Conservation (phyloP, 2,888 invertebrate genomes). For the Eustalomyia histrio region DNA sequence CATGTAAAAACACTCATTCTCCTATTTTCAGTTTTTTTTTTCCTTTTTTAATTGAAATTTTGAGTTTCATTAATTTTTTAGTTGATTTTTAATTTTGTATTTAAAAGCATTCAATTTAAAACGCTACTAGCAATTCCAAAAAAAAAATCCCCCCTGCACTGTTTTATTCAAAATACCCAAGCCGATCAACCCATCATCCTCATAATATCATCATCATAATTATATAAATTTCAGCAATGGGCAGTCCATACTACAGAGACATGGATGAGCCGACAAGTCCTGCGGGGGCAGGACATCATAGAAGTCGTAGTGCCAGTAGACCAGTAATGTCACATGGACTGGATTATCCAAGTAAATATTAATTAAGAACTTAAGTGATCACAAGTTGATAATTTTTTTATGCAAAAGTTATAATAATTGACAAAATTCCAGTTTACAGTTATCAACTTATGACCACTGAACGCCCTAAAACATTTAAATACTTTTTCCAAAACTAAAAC, state of each 20-base stretch:
- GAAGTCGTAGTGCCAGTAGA: constrained; percentile 89
- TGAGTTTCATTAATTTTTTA: constrained; percentile 14
- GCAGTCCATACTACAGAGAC: constrained; percentile 86
- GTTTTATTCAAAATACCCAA: constrained; percentile 67
- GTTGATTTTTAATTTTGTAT: constrained; percentile 35
- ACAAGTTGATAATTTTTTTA: too few relatives aligned
- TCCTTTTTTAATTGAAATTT: constrained; percentile 4
- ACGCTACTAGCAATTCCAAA: constrained; percentile 73
- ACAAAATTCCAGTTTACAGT: too few relatives aligned
- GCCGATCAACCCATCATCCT: constrained; percentile 74
- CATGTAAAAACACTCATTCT: neutral
- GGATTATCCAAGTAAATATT: constrained; percentile 81
- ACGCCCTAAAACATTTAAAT: too few relatives aligned
- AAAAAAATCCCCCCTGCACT: constrained; percentile 71
- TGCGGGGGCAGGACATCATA: constrained; percentile 90
- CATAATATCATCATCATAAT: constrained; percentile 81
- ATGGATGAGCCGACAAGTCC: constrained; percentile 92
- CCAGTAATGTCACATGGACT: constrained; percentile 83
- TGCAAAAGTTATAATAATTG: too few relatives aligned
- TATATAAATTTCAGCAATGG: constrained; percentile 80
- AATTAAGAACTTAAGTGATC: constrained; percentile 59
- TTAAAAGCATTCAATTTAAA: constrained; percentile 71
- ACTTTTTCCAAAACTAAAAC: too few relatives aligned
- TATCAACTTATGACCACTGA: too few relatives aligned
- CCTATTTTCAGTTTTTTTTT: constrained; percentile 3